Base-by-base conservation (phyloP, 2,888 invertebrate genomes). In the Conus canariensis region DNA sequence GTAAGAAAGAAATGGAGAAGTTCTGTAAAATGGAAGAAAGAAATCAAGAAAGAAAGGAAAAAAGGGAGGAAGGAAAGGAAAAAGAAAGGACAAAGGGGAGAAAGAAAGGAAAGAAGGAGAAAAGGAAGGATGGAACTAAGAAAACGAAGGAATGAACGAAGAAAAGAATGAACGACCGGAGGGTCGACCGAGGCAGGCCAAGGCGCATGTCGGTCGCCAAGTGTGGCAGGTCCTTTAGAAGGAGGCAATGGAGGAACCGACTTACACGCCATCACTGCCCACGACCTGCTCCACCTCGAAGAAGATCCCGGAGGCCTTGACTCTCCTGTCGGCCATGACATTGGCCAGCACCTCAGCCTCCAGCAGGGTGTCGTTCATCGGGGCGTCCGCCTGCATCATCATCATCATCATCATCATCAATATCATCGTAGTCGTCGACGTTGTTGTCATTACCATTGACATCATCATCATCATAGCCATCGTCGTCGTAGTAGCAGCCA, bases 341-440 rank as follows among this genome's bases (percentile, higher is more conserved):
- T 4, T 83, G 22, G 82, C 56, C 82, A 83, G 82, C 19, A 83
- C 82, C 22, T 83, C 82, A 6, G 82, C 82, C 19, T 83, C 82
- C 82, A 83, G 58, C 16, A 83, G 6, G 8, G 82, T 83, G 58
- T 83, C 58, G 58, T 58, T 83, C 82, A 83, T 56, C 0, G 82
- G 82, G 12, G 14, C 30, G 58, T 83, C 82, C 12, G 82, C 82
- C 82, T 83, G 10, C 14, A 45, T 80, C 16, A 45, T 45, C 45
- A 80, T 45, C 80, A 80, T 22, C 82, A 58, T 83, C 82, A 58
- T 83, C 82, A 83, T 83, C 82, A 83, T 83, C 82, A 19, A 45
- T 45, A 19, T 80, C 80, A 14, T 45, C 80, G 6, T 16, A 14
- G 14, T 30, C 77, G 14, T 30, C 77, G 14, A 8, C 77, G 12